A percentile compares a stretch with the other conserved stretches of the same genome.
Evolutionary conservation across 1,140 invertebrate genomes (phyloP).

Genomic region (Saccostrea echinata): DNA sequence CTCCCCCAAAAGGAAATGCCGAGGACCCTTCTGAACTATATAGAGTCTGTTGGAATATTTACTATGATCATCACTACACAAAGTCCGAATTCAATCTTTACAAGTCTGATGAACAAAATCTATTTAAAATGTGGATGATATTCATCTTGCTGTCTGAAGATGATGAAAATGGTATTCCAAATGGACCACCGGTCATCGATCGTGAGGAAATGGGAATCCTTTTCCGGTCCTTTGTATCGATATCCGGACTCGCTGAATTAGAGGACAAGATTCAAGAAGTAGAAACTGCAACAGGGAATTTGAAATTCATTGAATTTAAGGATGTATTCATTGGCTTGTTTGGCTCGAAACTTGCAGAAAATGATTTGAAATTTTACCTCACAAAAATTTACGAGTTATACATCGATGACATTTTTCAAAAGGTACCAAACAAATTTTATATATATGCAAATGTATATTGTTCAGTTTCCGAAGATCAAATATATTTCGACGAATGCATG

Average conservation of each 20-base stretch:
- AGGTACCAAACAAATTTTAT: not conserved
- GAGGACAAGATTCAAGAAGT: conserved; percentile 42
- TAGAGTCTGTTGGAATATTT: conserved; percentile 89
- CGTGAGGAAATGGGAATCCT: conserved; percentile 76
- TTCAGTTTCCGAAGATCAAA: too few relatives aligned
- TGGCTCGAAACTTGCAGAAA: conserved; percentile 81
- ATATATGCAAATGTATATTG: too few relatives aligned
- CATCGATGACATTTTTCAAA: conserved; percentile 33
- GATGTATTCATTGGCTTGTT: conserved; percentile 88
- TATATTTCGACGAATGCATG: too few relatives aligned
- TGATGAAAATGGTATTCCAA: conserved; percentile 64
- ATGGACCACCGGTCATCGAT: conserved; percentile 72
- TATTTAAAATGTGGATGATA: conserved; percentile 88
- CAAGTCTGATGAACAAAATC: conserved; percentile 56
- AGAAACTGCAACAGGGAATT: conserved; percentile 72
- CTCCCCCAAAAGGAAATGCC: not conserved
- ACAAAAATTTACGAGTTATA: not conserved
- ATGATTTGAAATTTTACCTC: conserved; percentile 83
- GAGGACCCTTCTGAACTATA: conserved; percentile 81
- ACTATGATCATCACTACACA: not conserved
- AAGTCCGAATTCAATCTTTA: conserved; percentile 35
- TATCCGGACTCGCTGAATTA: conserved; percentile 64
- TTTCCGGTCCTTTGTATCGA: conserved; percentile 72
- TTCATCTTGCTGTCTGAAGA: conserved; percentile 88
- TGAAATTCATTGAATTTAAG: conserved; percentile 85